Conservation (phyloP, 2,113 vertebrate genomes). For the Suricata suricatta region DNA sequence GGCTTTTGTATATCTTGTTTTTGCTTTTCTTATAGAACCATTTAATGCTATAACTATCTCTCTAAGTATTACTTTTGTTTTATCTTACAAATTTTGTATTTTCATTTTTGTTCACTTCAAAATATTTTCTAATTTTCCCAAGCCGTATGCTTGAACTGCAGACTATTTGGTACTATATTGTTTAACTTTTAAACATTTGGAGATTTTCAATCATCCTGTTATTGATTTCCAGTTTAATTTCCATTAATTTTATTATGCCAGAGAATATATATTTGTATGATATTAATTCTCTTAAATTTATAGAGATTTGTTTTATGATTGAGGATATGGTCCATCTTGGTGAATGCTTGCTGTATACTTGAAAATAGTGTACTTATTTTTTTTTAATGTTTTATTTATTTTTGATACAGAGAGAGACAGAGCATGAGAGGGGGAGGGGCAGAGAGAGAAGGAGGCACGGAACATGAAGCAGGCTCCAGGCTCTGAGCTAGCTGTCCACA, state of each 20-base stretch:
- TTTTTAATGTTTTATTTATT: too few species aligned
- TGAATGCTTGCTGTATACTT: not conserved
- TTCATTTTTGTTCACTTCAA: not conserved
- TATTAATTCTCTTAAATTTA: not conserved
- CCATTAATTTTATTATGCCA: not conserved
- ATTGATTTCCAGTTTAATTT: not conserved
- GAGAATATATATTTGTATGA: not conserved
- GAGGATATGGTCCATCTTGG: not conserved
- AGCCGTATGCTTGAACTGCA: not conserved
- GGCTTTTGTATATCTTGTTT: not conserved
- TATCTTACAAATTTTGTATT: not conserved
- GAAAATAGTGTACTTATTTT: not conserved
- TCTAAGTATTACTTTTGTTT: not conserved
- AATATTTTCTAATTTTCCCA: not conserved
- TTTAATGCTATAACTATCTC: not conserved
- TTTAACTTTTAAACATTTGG: not conserved
- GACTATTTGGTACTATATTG: not conserved
- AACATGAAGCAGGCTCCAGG: too few species aligned
- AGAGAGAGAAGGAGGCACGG: too few species aligned
- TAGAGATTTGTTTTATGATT: not conserved
- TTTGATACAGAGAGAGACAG: too few species aligned
- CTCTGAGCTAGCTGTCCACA: too few species aligned
- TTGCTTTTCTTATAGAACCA: not conserved
- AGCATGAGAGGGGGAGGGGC: too few species aligned
- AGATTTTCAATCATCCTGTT: not conserved